These are phyloP conservation scores for Epinephelus coioides DNA, from an alignment of 2,797 vertebrate species.

Conservation along the genomic window DNA sequence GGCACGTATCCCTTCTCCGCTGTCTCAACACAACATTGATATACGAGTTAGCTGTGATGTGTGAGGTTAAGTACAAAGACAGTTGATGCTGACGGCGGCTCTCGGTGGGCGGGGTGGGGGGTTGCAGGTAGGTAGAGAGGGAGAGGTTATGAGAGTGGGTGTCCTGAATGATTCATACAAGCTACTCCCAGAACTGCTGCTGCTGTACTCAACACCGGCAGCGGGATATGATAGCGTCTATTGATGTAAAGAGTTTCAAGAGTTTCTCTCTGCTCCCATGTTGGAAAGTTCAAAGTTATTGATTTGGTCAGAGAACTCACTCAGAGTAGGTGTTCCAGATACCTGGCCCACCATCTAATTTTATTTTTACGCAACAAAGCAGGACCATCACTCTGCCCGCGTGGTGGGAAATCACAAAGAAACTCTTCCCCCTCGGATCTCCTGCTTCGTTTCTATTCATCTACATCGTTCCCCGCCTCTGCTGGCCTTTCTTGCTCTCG, in stretches of 20 bases:
- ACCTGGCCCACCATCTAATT: conserved; percentile 64
- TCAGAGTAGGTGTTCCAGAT: conserved; percentile 70
- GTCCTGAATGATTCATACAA: conserved; percentile 78
- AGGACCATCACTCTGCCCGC: conserved; percentile 34
- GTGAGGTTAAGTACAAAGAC: conserved; percentile 83
- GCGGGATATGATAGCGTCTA: conserved; percentile 63
- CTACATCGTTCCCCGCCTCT: conserved; percentile 53
- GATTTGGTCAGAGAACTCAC: conserved; percentile 65
- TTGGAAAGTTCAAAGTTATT: conserved; percentile 76
- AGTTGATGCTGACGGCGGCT: conserved; percentile 66
- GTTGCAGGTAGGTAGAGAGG: conserved; percentile 65
- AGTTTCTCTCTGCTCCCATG: conserved; percentile 57
- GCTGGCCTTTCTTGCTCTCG: conserved; percentile 50
- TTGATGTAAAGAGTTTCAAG: conserved; percentile 66
- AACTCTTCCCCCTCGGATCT: conserved; percentile 32
- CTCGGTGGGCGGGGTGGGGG: conserved; percentile 60
- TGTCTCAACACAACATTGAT: conserved; percentile 77
- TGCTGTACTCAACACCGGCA: conserved; percentile 54
- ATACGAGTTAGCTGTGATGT: conserved; percentile 80
- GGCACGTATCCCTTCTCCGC: conserved; percentile 57
- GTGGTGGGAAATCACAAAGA: conserved; percentile 51
- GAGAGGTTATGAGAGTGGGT: conserved; percentile 80
- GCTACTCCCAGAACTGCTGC: conserved; percentile 61
- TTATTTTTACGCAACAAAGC: conserved; percentile 67
- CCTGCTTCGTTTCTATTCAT: conserved; percentile 44